These are phyloP conservation scores for Harpegnathos saltator DNA, from an alignment of 1,140 invertebrate genomes.

Conservation along the genomic window DNA sequence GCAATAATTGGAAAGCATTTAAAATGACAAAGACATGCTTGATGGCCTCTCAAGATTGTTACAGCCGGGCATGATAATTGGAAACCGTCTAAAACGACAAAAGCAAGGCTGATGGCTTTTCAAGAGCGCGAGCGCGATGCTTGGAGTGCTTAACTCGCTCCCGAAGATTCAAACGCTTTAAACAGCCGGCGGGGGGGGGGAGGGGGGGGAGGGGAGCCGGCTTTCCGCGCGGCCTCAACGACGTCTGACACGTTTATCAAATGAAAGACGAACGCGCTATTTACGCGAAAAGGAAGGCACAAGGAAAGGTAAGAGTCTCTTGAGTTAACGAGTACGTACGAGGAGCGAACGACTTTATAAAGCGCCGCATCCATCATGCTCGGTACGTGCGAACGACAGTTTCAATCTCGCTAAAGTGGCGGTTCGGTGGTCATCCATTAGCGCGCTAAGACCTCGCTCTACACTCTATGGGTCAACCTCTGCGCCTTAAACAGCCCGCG, in stretches of 20 bases:
- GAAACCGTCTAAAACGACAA: constrained; percentile 32
- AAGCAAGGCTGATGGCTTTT: constrained; percentile 42
- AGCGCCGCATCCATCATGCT: constrained; percentile 57
- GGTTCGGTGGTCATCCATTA: constrained; percentile 61
- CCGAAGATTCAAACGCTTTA: constrained; percentile 31
- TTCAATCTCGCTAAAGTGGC: constrained; percentile 60
- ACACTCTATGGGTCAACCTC: constrained; percentile 29
- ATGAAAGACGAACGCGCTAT: constrained; percentile 50
- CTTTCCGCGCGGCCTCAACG: neutral
- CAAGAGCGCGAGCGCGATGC: neutral
- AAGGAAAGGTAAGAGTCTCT: constrained; percentile 47
- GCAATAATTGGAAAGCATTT: constrained; percentile 51
- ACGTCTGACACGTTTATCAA: constrained; percentile 43
- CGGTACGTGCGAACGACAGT: constrained; percentile 54
- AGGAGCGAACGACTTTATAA: constrained; percentile 59
- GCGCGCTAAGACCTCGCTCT: constrained; percentile 34
- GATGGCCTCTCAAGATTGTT: constrained; percentile 30
- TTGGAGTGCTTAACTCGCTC: neutral
- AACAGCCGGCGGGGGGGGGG: no score
- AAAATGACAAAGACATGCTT: constrained; percentile 36
- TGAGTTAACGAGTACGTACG: constrained; percentile 52
- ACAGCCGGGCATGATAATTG: constrained; percentile 37
- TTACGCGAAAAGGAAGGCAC: constrained; percentile 17
- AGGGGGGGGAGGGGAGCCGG: no score
- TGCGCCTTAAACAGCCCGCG: constrained; percentile 5